A percentile compares a stretch with the other conserved stretches of the same genome.
These are phyloP conservation scores for Nerophis lumbriciformis DNA, from an alignment of 2,113 vertebrate genomes.

Conservation along the genomic window DNA sequence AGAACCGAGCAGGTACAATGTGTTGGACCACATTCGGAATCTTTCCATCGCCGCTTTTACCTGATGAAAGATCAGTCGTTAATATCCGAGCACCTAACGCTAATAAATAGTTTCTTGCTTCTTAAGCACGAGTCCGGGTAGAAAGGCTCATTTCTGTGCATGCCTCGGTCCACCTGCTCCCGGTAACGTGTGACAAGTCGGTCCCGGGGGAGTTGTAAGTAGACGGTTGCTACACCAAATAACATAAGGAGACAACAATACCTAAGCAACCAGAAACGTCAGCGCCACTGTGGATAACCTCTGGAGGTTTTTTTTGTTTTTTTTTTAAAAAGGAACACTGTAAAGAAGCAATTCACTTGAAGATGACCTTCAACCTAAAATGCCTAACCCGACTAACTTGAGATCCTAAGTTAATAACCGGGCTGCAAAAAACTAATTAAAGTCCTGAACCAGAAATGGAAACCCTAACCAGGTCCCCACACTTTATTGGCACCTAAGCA, in stretches of 20 bases:
- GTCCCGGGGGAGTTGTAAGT: conserved; percentile 19
- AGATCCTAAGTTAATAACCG: no score
- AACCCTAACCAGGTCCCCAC: no score
- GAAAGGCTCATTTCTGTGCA: neutral
- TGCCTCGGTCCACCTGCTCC: neutral
- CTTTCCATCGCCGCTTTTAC: conserved; percentile 47
- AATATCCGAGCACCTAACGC: conserved; percentile 27
- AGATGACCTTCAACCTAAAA: no score
- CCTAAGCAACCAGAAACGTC: conserved; percentile 33
- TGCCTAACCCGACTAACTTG: no score
- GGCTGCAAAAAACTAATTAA: no score
- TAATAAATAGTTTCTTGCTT: conserved; percentile 12
- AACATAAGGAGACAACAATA: conserved; percentile 31
- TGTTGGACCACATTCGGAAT: conserved; percentile 53
- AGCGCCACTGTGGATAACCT: conserved; percentile 20
- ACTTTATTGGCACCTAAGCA: no score
- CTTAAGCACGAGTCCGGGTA: neutral
- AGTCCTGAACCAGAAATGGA: no score
- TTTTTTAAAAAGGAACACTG: no score
- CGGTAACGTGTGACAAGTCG: conserved; percentile 6
- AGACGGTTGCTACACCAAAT: neutral
- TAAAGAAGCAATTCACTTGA: no score
- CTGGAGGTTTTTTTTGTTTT: neutral
- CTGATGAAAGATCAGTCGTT: conserved; percentile 48
- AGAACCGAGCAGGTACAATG: conserved; percentile 53